Conservation (phyloP, 2,113 vertebrate genomes). For the Macquaria australasica region DNA sequence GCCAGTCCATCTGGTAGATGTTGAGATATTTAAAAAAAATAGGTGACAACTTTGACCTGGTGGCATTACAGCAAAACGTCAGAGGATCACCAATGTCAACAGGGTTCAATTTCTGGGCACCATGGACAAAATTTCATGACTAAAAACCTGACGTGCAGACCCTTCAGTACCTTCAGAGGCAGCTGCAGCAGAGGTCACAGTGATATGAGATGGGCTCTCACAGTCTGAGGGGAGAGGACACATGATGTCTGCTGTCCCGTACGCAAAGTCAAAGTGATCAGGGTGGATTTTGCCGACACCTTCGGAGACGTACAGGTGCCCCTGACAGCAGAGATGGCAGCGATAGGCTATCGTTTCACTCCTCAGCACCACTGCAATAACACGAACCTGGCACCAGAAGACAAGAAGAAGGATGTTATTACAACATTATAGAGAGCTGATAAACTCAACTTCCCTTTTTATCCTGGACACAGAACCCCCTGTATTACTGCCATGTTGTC, state of each 20-base stretch:
- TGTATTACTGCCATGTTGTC: no score
- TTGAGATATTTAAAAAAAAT: no score
- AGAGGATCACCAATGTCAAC: neutral
- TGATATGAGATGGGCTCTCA: conserved; percentile 30
- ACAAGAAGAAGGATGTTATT: neutral
- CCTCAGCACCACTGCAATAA: conserved; percentile 51
- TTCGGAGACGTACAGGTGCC: neutral
- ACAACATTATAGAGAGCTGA: neutral
- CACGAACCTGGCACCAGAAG: conserved; percentile 10
- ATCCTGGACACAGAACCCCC: neutral
- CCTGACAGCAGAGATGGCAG: conserved; percentile 60
- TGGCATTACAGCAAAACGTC: neutral
- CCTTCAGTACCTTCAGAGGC: neutral
- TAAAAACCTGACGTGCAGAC: neutral
- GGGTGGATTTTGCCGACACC: conserved; percentile 33
- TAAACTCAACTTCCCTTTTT: neutral
- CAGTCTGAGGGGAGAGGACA: conserved; percentile 38
- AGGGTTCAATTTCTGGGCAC: neutral
- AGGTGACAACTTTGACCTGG: neutral
- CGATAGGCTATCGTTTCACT: neutral
- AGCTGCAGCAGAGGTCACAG: conserved; percentile 12
- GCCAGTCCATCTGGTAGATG: no score
- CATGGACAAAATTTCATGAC: neutral
- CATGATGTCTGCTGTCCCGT: conserved; percentile 61
- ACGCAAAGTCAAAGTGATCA: conserved; percentile 82